Evolutionary conservation across 2,113 vertebrate species (phyloP).

Genomic region (Eptatretus burgeri): DNA sequence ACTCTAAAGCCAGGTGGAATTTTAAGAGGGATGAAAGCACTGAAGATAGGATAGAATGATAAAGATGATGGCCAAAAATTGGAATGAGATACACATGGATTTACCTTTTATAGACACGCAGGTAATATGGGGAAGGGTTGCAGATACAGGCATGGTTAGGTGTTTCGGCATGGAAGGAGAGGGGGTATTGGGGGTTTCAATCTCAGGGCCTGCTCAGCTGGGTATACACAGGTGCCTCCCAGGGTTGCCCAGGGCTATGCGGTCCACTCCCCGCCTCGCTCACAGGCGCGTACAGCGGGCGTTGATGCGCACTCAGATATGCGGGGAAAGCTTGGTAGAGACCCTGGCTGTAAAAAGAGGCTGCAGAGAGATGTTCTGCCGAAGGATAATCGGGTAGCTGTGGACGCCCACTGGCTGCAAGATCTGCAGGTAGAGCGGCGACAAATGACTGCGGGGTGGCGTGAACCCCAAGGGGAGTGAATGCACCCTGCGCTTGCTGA

Average conservation of each 20-base stretch:
- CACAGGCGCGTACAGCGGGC: conserved; percentile 3
- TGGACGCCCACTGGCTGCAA: not conserved
- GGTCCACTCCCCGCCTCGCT: not conserved
- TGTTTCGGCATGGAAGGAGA: no score
- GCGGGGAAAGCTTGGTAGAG: conserved; percentile 6
- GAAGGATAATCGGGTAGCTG: not conserved
- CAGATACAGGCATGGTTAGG: no score
- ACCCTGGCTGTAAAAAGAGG: conserved; percentile 4
- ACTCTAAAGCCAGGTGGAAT: no score
- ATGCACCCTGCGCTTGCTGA: not conserved
- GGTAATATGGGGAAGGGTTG: no score
- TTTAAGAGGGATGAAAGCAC: no score
- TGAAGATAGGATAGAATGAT: no score
- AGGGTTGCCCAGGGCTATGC: not conserved
- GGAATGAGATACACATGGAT: no score
- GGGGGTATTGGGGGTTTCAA: no score
- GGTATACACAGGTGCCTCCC: conserved; percentile 4
- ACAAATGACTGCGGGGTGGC: not conserved
- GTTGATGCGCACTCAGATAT: not conserved
- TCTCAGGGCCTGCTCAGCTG: not conserved
- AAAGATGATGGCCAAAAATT: no score
- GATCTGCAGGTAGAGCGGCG: not conserved
- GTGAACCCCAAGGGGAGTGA: not conserved
- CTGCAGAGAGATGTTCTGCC: not conserved
- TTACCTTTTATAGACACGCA: no score